Percentiles rank a stretch among this genome's conserved stretches.
Conservation (phyloP, 1,140 invertebrate genomes). For the Euura lappo region DNA sequence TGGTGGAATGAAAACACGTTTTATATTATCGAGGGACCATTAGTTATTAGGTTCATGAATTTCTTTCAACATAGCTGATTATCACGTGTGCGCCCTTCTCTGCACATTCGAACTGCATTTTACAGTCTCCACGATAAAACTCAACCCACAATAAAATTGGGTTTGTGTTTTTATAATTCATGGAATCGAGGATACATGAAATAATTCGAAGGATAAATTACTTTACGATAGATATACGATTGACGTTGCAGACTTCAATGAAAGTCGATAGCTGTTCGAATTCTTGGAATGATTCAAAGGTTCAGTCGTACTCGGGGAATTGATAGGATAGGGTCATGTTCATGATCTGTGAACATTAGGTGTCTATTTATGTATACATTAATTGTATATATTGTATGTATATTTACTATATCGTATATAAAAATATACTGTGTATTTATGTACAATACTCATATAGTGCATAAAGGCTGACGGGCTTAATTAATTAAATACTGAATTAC, state of each 20-base stretch:
- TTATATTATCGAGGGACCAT: not conserved
- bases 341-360: not conserved
- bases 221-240: not conserved
- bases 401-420: not conserved
- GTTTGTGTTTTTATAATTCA: not conserved
- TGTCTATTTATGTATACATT: not conserved
- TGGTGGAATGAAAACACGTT: not conserved
- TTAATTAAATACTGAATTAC: not conserved
- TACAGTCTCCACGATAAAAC: no score
- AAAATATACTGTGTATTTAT: not conserved
- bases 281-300: not conserved
- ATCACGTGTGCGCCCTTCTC: no score
- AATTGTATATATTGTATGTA: not conserved
- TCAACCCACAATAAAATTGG: no score
- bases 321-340: not conserved
- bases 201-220: not conserved
- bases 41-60: not conserved
- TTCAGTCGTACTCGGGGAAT: not conserved
- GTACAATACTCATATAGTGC: not conserved
- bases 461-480: not conserved
- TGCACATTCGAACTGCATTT: no score
- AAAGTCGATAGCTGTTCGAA: not conserved
- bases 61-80: no score
- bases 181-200: not conserved
- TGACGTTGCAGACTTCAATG: not conserved